Evolutionary conservation across 2,113 vertebrate genomes (phyloP).

Genomic region (Orycteropus afer): DNA sequence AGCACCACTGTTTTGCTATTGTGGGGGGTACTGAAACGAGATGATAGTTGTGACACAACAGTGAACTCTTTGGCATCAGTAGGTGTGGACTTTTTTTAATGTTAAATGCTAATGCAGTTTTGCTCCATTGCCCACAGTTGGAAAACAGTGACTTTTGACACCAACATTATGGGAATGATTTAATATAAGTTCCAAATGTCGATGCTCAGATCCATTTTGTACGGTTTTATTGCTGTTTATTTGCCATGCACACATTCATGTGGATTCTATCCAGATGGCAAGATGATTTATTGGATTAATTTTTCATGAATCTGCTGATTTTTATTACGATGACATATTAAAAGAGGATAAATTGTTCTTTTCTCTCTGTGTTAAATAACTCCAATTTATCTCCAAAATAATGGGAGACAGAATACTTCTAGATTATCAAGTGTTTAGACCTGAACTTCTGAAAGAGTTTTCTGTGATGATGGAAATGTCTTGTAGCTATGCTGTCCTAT

Average conservation of each 20-base stretch:
- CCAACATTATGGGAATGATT: background rate
- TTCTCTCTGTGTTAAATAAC: background rate
- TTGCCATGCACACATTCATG: background rate
- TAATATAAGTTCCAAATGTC: too few relatives aligned
- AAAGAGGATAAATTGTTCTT: background rate
- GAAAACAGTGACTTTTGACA: background rate
- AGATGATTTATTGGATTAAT: background rate
- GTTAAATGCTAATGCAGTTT: background rate
- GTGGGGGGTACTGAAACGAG: background rate
- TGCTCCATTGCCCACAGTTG: background rate
- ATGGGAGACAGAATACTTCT: background rate
- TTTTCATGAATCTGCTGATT: background rate
- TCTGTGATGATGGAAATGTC: background rate
- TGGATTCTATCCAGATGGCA: background rate
- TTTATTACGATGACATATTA: background rate
- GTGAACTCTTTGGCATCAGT: background rate
- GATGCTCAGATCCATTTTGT: background rate
- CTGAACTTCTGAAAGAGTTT: background rate
- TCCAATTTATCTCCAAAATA: background rate
- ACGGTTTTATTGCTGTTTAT: background rate
- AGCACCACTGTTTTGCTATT: accelerated
- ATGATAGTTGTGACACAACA: background rate
- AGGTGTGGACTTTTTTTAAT: background rate
- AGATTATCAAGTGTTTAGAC: background rate
- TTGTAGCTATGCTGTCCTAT: background rate